Base-by-base conservation (phyloP, 2,888 invertebrate genomes). In the Pelosia muscerda region DNA sequence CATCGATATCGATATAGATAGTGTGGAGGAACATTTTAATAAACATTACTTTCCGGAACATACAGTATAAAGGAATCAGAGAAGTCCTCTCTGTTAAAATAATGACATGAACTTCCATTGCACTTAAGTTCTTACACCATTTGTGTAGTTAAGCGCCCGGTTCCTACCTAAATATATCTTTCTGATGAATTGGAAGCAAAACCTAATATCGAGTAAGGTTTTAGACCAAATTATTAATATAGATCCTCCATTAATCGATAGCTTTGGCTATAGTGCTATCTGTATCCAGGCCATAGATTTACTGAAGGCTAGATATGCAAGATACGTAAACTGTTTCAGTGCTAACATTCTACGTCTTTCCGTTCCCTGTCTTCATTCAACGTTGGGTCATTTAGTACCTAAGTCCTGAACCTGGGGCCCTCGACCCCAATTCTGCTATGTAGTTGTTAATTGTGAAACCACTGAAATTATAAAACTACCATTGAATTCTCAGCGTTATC, bases 191-290 rank as follows among this genome's bases (percentile, higher is more conserved):
- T n/a, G n/a, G 49, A 28, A n/a, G 26, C 2, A 19, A 15, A 28
- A 57, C n/a, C 10, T 26, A 13, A 28, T 23, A 57, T n/a, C n/a
- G 28, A 28, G 26, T n/a, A 57, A 10, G 23, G n/a, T 57, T 28
- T n/a, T 49, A 49, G n/a, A 9, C 49, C n/a, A 49, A 49, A 49
- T 49, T 49, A 49, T 49, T 49, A 19, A 49, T 8, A n/a, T 49
- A n/a, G 49, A 49, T n/a, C 57, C 19, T 68, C 58, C 56, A 68
- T 65, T 71, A 65, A 79, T 71, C 75, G 74, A 68, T 77, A 63
- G 38, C 42, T 42, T 49, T 11, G 19, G 10, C 34, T 60, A 13
- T 22, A 34, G 28, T 42, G 26, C 26, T 23, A 56, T 38, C 13
- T 15, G 31, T 68, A 64, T 49, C 56, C 53, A 61, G 54, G 9